Percentiles rank a stretch among this genome's conserved stretches.
Conservation (phyloP, 2,888 invertebrate species). For the Pandemis cinnamomeana region DNA sequence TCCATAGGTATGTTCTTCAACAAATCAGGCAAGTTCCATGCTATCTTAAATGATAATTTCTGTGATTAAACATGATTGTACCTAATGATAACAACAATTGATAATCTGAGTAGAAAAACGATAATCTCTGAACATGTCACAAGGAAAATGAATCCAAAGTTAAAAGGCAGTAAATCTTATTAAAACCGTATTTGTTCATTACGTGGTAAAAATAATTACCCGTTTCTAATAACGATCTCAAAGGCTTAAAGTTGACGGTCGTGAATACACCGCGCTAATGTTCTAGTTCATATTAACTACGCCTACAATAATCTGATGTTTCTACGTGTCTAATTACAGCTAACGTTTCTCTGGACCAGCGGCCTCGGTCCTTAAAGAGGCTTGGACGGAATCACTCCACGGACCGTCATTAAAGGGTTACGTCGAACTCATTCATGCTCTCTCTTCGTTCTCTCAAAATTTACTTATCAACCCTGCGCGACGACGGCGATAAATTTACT, state of each 20-base stretch:
- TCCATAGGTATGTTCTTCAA: too few species aligned
- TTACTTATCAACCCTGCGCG: slow-evolving; percentile 69
- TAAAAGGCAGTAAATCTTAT: too few species aligned
- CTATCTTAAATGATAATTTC: too few species aligned
- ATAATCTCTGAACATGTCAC: too few species aligned
- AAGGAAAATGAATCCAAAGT: too few species aligned
- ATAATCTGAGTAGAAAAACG: too few species aligned
- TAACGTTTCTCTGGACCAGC: slow-evolving; percentile 7
- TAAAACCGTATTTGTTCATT: too few species aligned
- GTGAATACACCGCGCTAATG: neutral
- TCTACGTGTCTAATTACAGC: neutral
- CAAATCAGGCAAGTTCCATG: too few species aligned
- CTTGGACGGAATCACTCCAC: slow-evolving; percentile 56
- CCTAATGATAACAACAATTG: too few species aligned
- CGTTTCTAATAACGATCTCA: too few species aligned
- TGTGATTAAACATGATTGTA: too few species aligned
- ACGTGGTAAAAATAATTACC: too few species aligned
- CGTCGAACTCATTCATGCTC: slow-evolving; percentile 75
- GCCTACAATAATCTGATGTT: neutral
- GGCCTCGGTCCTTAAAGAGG: slow-evolving; percentile 12
- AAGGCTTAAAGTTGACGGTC: neutral
- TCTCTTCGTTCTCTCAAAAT: slow-evolving; percentile 66
- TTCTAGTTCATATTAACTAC: neutral
- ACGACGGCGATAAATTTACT: slow-evolving; percentile 81
- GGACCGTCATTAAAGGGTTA: slow-evolving; percentile 70